A percentile compares a stretch with the other conserved stretches of the same genome.
phyloP scores from a whole-genome alignment of 2,797 vertebrate species.

The Trichosurus vulpecula region DNA sequence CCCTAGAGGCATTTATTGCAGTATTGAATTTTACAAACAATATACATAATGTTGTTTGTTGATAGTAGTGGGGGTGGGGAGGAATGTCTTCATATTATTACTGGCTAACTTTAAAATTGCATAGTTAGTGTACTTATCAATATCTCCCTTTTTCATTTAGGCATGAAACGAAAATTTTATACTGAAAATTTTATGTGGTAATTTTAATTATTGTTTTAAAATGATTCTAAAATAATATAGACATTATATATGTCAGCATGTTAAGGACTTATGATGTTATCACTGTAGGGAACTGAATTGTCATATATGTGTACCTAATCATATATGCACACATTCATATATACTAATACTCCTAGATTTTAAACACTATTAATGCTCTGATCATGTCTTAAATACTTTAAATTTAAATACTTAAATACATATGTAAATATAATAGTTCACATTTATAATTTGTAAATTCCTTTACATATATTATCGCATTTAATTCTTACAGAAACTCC shows the following conservation, averaged over 20 bases:
- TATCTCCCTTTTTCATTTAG: neutral
- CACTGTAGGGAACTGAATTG: neutral
- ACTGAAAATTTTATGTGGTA: neutral
- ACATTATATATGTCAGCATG: neutral
- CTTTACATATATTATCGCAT: neutral
- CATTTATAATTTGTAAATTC: slow-evolving; percentile 2
- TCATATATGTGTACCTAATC: too few relatives aligned
- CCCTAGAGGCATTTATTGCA: neutral
- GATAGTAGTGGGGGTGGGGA: neutral
- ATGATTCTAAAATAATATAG: neutral
- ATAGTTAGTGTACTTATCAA: neutral
- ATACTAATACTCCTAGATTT: neutral
- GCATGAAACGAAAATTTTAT: neutral
- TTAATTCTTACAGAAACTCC: slow-evolving; percentile 21
- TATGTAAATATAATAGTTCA: neutral
- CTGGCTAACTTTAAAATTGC: neutral
- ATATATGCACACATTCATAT: neutral
- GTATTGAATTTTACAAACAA: neutral
- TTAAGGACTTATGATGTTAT: neutral
- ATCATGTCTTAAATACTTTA: neutral
- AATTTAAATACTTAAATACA: too few relatives aligned
- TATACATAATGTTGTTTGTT: neutral
- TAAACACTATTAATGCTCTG: neutral
- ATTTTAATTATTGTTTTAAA: neutral
- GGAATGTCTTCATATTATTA: neutral